Evolutionary conservation across 2,797 vertebrate species (phyloP), one percentile per base, ranked within the genome.

Genomic region (Philypnodon macrostomus): DNA sequence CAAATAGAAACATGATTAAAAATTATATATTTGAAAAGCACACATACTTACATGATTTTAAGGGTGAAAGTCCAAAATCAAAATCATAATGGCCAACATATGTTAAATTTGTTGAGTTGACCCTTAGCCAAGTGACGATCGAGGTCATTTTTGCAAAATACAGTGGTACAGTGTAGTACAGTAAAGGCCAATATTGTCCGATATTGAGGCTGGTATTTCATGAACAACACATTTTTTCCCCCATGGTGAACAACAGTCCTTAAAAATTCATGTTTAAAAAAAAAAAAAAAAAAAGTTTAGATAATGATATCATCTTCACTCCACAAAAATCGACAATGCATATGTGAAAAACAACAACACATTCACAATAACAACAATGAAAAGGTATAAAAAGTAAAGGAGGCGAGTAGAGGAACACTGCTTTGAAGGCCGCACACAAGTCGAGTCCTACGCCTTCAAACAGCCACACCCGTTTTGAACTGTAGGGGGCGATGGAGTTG

Each of bases 351-450:
- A 57, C 37, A 69, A 80, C 67, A 70, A 67, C 86, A 88, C 77
- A 81, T 86, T 85, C 77, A 83, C 69, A 72, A 73, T 55, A 87
- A 88, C 73, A 85, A 85, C 77, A 88, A 65, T 75, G 77, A 87
- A 83, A 87, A 83, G 73, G 83, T 87, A 85, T 73, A 69, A 79
- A 75, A 81, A 70, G 59, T 44, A 85, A 86, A 85, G 66, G 52
- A 85, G 81, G 81, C 59, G 49, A 49, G 61, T 61, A 31, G 58
- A 66, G 58, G 45, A 64, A 53, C 52, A 40, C 70, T 51, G 65
- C 63, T 27, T 52, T 14, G 49, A 47, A 73, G 63, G 70, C 62
- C 17, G 36, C 33, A 45, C 37, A 50, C 48, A 53, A 46, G 44
- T 33, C 29, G 33, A 26, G 17, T 52, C 47, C 58, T 53, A 53